These are phyloP conservation scores for Holacanthella duospinosa DNA, from an alignment of 2,888 invertebrate species.

Conservation along the genomic window DNA sequence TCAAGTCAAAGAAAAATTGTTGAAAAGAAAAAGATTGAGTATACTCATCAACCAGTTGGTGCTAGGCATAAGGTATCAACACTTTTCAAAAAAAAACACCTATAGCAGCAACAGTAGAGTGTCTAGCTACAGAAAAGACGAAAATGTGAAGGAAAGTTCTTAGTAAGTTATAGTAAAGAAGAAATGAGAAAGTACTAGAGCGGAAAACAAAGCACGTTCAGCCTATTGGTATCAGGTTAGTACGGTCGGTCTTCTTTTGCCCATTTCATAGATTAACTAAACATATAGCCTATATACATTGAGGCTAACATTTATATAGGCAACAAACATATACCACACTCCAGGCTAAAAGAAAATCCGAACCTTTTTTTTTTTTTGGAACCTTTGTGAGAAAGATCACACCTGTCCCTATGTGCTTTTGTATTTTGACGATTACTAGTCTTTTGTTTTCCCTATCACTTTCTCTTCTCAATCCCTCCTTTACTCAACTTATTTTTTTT, in stretches of 20 bases:
- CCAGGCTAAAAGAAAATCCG: no score
- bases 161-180: background rate
- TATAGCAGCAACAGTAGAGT: no score
- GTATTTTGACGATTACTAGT: slow-evolving; percentile 9
- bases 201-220: slow-evolving; percentile 12
- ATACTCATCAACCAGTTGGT: background rate
- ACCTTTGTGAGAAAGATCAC: slow-evolving; percentile 25
- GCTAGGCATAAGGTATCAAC: background rate
- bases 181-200: background rate
- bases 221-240: slow-evolving; percentile 21
- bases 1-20: background rate
- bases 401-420: slow-evolving; percentile 16
- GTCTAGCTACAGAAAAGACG: no score
- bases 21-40: background rate
- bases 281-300: slow-evolving; percentile 13
- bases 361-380: no score
- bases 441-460: background rate
- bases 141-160: background rate
- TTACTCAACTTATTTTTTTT: background rate
- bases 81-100: background rate
- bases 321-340: no score
- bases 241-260: slow-evolving; percentile 12
- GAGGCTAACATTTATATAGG: background rate
- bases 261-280: slow-evolving; percentile 26
- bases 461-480: background rate